Evolutionary conservation across 2,888 invertebrate genomes (phyloP).

Genomic region (Megastigmus dorsalis): DNA sequence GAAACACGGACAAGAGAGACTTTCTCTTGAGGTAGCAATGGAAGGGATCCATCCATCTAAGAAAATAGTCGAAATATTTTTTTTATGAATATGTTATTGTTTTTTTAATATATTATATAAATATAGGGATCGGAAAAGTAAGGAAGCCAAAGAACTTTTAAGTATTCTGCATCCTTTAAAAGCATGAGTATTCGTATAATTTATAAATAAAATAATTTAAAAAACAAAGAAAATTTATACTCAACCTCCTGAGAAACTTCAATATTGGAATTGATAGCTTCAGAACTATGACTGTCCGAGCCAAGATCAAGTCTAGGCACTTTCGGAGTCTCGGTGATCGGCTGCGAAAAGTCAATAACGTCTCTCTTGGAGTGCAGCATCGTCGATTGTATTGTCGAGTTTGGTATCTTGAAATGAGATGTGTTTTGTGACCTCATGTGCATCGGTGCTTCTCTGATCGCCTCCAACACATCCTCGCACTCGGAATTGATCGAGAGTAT

Average conservation of each 20-base stretch:
- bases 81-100: no score
- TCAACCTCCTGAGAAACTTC: conserved; percentile 49
- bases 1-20: conserved; percentile 16
- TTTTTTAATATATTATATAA: no score
- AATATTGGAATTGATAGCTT: conserved; percentile 25
- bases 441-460: conserved; percentile 64
- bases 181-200: no score
- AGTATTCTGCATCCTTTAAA: no score
- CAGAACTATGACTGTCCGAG: conserved; percentile 49
- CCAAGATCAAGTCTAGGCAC: conserved; percentile 67
- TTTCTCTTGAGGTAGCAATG: conserved; percentile 8
- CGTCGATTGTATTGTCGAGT: neutral
- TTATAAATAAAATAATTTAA: neutral
- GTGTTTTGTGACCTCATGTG: conserved; percentile 61
- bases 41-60: conserved; percentile 30
- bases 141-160: no score
- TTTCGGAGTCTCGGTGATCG: conserved; percentile 52
- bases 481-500: conserved; percentile 83
- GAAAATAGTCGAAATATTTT: neutral
- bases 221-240: neutral
- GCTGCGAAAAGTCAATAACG: conserved; percentile 38
- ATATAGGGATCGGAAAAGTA: no score
- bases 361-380: conserved; percentile 27
- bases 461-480: conserved; percentile 78
- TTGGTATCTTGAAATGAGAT: conserved; percentile 62